Evolutionary conservation across 2,113 vertebrate species (phyloP).

Genomic region (Tragulus kanchil): DNA sequence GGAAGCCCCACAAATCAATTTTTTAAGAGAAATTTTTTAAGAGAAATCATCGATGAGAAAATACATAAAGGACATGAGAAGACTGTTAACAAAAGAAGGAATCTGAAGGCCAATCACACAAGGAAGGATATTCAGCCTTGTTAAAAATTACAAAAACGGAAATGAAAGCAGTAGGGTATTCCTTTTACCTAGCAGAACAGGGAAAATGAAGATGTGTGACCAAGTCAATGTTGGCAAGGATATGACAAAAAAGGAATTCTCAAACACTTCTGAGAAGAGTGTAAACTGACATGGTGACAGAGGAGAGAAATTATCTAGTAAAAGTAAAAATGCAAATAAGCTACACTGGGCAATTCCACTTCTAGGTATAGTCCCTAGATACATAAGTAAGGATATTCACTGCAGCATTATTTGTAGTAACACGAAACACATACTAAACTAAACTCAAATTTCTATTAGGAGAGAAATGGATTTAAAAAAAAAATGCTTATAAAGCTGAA

Average conservation of each 20-base stretch:
- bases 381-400: neutral
- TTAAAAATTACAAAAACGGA: conserved; percentile 14
- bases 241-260: conserved; percentile 3
- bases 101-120: conserved; percentile 1
- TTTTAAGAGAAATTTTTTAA: neutral
- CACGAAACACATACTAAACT: conserved; percentile 21
- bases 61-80: neutral
- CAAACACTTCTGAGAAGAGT: conserved; percentile 7
- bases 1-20: too few relatives aligned
- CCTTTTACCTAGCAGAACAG: neutral
- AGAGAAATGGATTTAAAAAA: conserved; percentile 16
- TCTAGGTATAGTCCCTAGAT: neutral
- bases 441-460: conserved; percentile 40
- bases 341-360: neutral
- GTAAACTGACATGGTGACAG: neutral
- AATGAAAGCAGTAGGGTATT: neutral
- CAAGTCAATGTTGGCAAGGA: neutral
- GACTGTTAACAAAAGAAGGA: conserved; percentile 19
- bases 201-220: neutral
- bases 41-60: conserved; percentile 63
- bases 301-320: conserved; percentile 21
- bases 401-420: neutral
- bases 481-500: conserved; percentile 29
- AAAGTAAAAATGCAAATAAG: conserved; percentile 52
- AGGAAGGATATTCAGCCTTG: neutral